These are phyloP conservation scores for Hetaerina americana DNA, from an alignment of 1,140 invertebrate species.

Conservation along the genomic window DNA sequence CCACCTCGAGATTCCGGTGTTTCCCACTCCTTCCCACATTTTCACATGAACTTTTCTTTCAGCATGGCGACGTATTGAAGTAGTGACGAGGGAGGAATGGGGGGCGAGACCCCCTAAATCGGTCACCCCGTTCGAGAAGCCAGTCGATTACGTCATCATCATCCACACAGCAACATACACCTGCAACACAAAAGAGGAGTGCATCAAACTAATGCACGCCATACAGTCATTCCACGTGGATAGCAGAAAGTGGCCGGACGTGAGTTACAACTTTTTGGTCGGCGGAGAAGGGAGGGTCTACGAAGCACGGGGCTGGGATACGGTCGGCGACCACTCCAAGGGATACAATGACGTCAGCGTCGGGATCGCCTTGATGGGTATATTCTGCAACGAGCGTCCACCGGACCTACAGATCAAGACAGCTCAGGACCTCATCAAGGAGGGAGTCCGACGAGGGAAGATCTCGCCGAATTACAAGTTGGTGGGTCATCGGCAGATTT, in stretches of 20 bases:
- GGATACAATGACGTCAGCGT: constrained; percentile 25
- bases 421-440: constrained; percentile 15
- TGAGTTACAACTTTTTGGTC: constrained; percentile 30
- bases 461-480: constrained; percentile 12
- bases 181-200: constrained; percentile 21
- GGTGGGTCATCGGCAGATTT: constrained; percentile 21
- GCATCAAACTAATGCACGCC: constrained; percentile 19
- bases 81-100: constrained; percentile 15
- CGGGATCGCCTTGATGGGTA: constrained; percentile 30
- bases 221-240: constrained; percentile 32
- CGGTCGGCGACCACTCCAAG: constrained; percentile 27
- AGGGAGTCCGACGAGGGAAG: constrained; percentile 13
- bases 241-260: constrained; percentile 25
- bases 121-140: constrained; percentile 10
- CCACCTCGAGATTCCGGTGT: no score
- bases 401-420: constrained; percentile 12
- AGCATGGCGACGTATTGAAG: constrained; percentile 8
- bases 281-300: constrained; percentile 32
- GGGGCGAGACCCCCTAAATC: constrained; percentile 14
- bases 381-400: constrained; percentile 19
- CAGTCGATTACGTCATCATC: constrained; percentile 26
- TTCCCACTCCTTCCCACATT: no score
- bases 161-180: constrained; percentile 21
- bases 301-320: constrained; percentile 31
- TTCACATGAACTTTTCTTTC: not conserved